Base-by-base conservation (phyloP, 2,888 invertebrate genomes). In the Nomada flava region DNA sequence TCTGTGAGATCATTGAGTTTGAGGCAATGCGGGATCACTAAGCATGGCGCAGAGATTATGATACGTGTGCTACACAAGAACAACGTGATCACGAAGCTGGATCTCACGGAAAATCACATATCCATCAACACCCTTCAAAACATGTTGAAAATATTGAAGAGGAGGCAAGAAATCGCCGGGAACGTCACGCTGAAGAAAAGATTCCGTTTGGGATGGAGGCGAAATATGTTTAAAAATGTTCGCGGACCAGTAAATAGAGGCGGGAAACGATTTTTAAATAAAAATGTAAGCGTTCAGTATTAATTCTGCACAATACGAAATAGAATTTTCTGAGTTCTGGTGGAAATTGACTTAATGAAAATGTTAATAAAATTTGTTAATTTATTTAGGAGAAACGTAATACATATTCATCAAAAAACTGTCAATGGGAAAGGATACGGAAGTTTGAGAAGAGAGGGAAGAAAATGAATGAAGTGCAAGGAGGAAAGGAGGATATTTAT, bases 1-100 rank as follows among this genome's bases (percentile, higher is more conserved):
- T 90, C 86, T 86, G 50, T 91, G 62, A 90, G 75, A 62, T 82
- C 78, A 2, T 76, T 91, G 57, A 82, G 81, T 5, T 7, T 91
- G 10, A 87, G 77, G 44, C 69, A 50, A n/a, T 91, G 91, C n/a
- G 91, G 90, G 2, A 68, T 91, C 11, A 84, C 83, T 0, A 82
- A 76, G 72, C 79, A 42, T 7, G 84, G 88, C 20, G 89, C 71
- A 10, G 79, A 87, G 57, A 50, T 75, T 7, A 73, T 89, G 36
- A 67, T 87, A 3, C 78, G 83, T n/a, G 42, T 90, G 11, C 60
- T 91, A 36, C 82, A 86, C 76, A 79, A 69, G 4, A 91, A 91
- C 65, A 83, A 53, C 13, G 79, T 80, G 5, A 57, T 90, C 13
- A 78, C 71, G 4, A 76, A 57, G 2, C 68, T 91, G 18, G 86